Evolutionary conservation across 2,113 vertebrate genomes (phyloP), one percentile per base, ranked within the genome.

Genomic region (Gadus chalcogrammus): DNA sequence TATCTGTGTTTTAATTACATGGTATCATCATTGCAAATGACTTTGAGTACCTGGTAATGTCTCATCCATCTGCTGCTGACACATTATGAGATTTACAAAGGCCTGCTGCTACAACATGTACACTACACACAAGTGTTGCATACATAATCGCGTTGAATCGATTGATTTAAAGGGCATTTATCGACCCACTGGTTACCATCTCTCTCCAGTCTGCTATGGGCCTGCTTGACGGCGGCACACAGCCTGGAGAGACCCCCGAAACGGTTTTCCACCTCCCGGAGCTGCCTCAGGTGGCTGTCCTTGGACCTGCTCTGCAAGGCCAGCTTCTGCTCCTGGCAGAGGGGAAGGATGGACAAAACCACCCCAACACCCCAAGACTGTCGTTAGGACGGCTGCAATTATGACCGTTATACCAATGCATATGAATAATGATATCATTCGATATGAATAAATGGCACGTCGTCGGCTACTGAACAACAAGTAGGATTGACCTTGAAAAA

Each of bases 211-310:
- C 91, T 90, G 80, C 87, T 89, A 75, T 98, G 95, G 61, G 85
- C 89, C 68, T 92, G 91, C 84, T 94, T 97, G 70, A 97, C 68
- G 16, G 80, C 4, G 76, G 88, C 88, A 84, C 93, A 96, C 77
- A 98, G 94, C 73, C 77, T 85, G 35, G 92, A 92, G 66, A 97
- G 76, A 42, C 85, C 84, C 28, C 78, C 81, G 67, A 94, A 97
- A 48, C 92, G 93, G 79, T 87, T 97, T 85, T 98, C 95, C 77
- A 94, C 89, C 86, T 98, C 95, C 72, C 85, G 93, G 75, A 97
- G 80, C 73, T 95, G 95, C 73, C 91, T 96, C 55, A 96, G 86
- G 81, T 96, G 91, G 67, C 92, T 93, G 78, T 95, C 94, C 87
- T 95, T 97, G 0, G 91, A 89, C 65, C 92, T 82, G 75, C 85